These are phyloP conservation scores for Chaenocephalus aceratus DNA, from an alignment of 2,113 vertebrate genomes.

Conservation along the genomic window DNA sequence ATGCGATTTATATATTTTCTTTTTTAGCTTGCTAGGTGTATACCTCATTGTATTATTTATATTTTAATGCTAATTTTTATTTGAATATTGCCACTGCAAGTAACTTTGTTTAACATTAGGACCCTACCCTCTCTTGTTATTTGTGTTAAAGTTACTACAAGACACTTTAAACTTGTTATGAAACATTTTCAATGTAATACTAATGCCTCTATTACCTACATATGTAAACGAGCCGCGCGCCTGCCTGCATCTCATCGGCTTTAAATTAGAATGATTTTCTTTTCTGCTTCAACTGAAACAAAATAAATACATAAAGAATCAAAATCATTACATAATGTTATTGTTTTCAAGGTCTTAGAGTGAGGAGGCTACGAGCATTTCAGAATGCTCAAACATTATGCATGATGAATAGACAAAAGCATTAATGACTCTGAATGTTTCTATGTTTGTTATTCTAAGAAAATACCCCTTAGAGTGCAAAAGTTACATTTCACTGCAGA, in stretches of 20 bases:
- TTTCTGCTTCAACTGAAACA: no score
- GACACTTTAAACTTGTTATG: no score
- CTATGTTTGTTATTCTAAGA: not conserved
- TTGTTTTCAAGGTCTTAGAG: no score
- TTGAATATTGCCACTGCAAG: not conserved
- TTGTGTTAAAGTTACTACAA: not conserved
- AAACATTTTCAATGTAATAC: no score
- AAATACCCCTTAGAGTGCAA: not conserved
- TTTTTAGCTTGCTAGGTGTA: constrained; percentile 30
- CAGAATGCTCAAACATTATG: not conserved
- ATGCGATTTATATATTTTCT: constrained; percentile 52
- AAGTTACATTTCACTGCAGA: not conserved
- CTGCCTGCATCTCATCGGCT: no score
- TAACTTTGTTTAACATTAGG: not conserved
- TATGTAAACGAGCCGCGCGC: no score
- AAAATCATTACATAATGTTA: no score
- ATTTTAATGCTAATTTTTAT: constrained; percentile 21
- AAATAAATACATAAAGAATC: no score
- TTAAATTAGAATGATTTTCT: no score
- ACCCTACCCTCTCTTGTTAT: not conserved
- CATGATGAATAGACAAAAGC: not conserved
- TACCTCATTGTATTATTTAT: constrained; percentile 41
- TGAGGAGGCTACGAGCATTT: not conserved
- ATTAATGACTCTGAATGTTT: not conserved
- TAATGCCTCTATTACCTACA: no score